Conservation (phyloP, 2,113 vertebrate genomes). For the Phasianus colchicus region DNA sequence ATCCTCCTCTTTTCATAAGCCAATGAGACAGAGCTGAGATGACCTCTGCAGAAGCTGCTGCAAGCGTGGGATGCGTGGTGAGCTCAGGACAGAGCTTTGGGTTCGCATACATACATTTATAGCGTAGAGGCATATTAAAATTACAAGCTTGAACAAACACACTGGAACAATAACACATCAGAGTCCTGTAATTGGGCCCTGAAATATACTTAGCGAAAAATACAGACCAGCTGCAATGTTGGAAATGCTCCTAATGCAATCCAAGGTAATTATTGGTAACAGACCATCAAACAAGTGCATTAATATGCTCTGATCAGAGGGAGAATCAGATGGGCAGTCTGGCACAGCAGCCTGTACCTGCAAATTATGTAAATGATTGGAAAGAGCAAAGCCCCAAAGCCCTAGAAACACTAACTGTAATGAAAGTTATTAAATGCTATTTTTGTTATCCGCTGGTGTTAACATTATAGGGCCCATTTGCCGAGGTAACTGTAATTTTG, state of each 20-base stretch:
- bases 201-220: constrained; percentile 63
- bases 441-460: constrained; percentile 54
- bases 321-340: constrained; percentile 66
- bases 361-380: constrained; percentile 61
- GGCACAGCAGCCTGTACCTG: constrained; percentile 69
- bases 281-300: constrained; percentile 69
- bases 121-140: constrained; percentile 50
- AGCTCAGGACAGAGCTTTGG: not conserved
- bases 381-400: constrained; percentile 64
- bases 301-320: constrained; percentile 62
- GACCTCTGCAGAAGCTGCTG: not conserved
- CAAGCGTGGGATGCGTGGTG: accelerated
- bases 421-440: constrained; percentile 73
- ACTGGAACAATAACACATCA: constrained; percentile 71
- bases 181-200: constrained; percentile 65
- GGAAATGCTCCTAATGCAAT: constrained; percentile 74
- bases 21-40: accelerated
- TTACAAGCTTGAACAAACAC: constrained; percentile 45
- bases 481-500: constrained; percentile 1
- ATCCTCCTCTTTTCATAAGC: not conserved
- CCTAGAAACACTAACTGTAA: constrained; percentile 66
- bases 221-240: constrained; percentile 68
- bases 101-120: not conserved
- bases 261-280: constrained; percentile 72
- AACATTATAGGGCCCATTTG: constrained; percentile 53